phyloP scores from a whole-genome alignment of 2,797 vertebrate species.

The Propithecus perrieri region DNA sequence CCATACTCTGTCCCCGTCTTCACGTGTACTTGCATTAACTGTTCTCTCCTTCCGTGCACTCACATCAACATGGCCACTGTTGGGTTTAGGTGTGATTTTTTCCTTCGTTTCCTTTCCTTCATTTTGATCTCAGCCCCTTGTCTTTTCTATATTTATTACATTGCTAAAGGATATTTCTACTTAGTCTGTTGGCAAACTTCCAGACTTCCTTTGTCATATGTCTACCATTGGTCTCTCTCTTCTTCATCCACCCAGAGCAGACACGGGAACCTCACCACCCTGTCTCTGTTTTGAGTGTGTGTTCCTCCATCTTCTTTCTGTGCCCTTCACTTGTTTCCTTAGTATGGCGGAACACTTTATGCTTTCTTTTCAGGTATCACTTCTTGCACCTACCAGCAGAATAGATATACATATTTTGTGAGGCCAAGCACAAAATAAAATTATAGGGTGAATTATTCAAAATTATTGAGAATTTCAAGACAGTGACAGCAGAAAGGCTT shows the following conservation, averaged over 20 bases:
- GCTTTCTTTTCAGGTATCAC: not conserved
- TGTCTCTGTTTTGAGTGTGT: not conserved
- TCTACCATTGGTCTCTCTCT: not conserved
- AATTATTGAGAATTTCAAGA: not conserved
- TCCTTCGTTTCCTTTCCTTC: not conserved
- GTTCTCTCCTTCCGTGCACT: not conserved
- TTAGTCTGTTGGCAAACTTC: not conserved
- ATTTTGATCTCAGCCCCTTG: not conserved
- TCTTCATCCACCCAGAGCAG: not conserved
- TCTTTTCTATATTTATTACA: not conserved
- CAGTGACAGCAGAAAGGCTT: not conserved
- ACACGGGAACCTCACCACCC: not conserved
- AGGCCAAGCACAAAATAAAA: not conserved
- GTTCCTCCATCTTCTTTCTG: not conserved
- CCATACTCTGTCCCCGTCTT: not conserved
- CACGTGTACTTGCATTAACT: rapidly evolving
- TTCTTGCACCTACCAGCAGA: not conserved
- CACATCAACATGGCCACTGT: too few species aligned
- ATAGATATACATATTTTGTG: not conserved
- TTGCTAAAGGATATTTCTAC: not conserved
- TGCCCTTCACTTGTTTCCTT: not conserved
- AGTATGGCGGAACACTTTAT: not conserved
- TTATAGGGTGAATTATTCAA: not conserved
- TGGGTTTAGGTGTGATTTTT: not conserved
- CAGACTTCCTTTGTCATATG: not conserved